These are phyloP conservation scores for Epinotia ramella DNA, from an alignment of 2,888 invertebrate genomes.

Conservation along the genomic window DNA sequence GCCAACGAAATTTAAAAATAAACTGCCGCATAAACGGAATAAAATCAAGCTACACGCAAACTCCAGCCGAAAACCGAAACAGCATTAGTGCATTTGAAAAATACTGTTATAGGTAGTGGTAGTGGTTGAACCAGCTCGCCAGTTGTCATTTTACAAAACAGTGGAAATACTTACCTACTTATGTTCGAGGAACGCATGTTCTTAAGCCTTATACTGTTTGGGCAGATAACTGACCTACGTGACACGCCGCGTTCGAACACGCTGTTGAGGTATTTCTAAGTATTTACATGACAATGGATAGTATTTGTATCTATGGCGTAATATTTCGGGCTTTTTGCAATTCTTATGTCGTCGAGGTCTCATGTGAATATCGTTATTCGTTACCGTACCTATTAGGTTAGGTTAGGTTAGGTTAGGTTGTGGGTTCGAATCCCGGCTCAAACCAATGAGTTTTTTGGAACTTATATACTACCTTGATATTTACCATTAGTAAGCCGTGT, in stretches of 20 bases:
- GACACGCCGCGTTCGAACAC: background rate
- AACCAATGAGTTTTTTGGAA: too few species aligned
- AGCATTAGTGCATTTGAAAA: background rate
- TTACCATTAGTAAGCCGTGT: too few species aligned
- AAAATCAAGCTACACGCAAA: background rate
- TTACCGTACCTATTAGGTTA: too few species aligned
- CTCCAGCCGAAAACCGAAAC: background rate
- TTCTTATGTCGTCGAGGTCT: background rate
- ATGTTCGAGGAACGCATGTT: background rate
- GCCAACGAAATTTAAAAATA: background rate
- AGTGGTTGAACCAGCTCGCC: background rate
- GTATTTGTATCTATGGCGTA: constrained; percentile 8
- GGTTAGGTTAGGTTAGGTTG: too few species aligned
- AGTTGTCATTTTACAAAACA: background rate
- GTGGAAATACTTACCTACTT: too few species aligned
- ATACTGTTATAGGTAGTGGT: background rate
- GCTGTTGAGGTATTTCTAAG: background rate
- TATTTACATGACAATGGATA: constrained; percentile 23
- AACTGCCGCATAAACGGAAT: constrained; percentile 12
- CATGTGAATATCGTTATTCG: background rate
- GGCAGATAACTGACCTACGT: constrained; percentile 24
- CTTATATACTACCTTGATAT: too few species aligned
- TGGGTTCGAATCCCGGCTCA: too few species aligned
- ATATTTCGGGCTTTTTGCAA: constrained; percentile 9
- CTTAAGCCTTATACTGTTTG: background rate